Conservation (phyloP, 2,113 vertebrate genomes). For the Percopsis transmontana region DNA sequence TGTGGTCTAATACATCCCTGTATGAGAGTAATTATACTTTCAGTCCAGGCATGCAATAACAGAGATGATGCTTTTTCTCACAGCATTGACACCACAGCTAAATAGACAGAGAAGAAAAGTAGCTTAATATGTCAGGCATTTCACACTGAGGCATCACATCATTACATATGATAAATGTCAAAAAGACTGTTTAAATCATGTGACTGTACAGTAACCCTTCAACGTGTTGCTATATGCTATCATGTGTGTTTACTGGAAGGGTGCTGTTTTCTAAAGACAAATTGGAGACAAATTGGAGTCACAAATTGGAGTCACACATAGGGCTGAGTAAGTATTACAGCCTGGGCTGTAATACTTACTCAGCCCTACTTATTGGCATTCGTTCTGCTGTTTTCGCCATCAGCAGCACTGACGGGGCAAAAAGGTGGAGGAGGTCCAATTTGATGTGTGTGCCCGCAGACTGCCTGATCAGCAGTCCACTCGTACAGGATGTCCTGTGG, state of each 20-base stretch:
- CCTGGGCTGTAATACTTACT: background rate
- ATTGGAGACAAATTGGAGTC: background rate
- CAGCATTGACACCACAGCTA: too few relatives aligned
- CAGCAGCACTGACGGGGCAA: conserved; percentile 51
- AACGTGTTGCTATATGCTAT: background rate
- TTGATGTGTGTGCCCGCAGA: conserved; percentile 28
- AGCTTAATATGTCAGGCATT: too few relatives aligned
- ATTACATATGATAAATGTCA: background rate
- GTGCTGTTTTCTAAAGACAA: background rate
- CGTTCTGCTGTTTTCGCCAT: conserved; percentile 53
- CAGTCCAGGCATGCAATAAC: too few relatives aligned
- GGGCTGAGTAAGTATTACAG: background rate
- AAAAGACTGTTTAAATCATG: background rate
- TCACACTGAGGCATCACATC: background rate
- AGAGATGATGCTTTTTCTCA: too few relatives aligned
- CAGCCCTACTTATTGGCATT: conserved; percentile 61
- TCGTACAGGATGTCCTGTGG: conserved; percentile 71
- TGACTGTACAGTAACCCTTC: background rate
- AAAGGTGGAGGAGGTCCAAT: conserved; percentile 62
- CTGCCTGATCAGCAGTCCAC: conserved; percentile 72
- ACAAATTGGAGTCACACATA: too few relatives aligned
- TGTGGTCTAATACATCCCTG: background rate
- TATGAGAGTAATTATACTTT: background rate
- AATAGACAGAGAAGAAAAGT: too few relatives aligned
- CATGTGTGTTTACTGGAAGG: background rate